Evolutionary conservation across 1,140 invertebrate genomes (phyloP).

Genomic region (Calosoma granatense): DNA sequence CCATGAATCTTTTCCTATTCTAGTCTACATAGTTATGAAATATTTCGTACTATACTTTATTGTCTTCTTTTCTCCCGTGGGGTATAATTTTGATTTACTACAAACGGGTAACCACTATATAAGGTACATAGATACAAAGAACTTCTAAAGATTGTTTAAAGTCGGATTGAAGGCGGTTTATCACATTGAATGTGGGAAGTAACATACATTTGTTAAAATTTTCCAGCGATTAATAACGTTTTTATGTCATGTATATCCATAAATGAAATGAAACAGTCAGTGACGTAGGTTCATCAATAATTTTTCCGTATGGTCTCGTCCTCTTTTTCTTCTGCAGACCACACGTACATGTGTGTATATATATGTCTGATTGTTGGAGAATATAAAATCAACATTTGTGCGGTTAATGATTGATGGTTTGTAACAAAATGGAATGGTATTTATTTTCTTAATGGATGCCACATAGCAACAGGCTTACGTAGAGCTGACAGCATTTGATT

Average conservation of each 20-base stretch:
- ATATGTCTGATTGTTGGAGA: too few species aligned
- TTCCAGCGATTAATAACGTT: too few species aligned
- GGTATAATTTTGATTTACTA: neutral
- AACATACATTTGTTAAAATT: neutral
- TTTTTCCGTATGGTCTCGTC: too few species aligned
- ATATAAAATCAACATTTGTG: too few species aligned
- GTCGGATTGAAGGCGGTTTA: conserved; percentile 8
- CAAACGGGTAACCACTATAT: conserved; percentile 3
- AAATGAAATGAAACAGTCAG: too few species aligned
- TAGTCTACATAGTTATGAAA: neutral
- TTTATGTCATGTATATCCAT: too few species aligned
- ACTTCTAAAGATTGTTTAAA: conserved; percentile 4
- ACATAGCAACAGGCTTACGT: conserved; percentile 73
- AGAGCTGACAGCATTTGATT: conserved; percentile 73
- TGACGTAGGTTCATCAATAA: too few species aligned
- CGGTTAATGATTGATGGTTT: too few species aligned
- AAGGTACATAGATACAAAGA: conserved; percentile 6
- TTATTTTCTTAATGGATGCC: conserved; percentile 66
- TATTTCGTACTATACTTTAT: conserved; percentile 6
- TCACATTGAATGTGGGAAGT: conserved; percentile 6
- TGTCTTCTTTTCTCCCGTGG: conserved; percentile 1
- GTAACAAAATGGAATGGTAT: conserved; percentile 10
- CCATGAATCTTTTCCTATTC: conserved; percentile 11
- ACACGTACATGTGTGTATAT: too few species aligned
- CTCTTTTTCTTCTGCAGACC: too few species aligned